phyloP scores from a whole-genome alignment of 1,140 invertebrate species.

The Temnothorax curvispinosus region DNA sequence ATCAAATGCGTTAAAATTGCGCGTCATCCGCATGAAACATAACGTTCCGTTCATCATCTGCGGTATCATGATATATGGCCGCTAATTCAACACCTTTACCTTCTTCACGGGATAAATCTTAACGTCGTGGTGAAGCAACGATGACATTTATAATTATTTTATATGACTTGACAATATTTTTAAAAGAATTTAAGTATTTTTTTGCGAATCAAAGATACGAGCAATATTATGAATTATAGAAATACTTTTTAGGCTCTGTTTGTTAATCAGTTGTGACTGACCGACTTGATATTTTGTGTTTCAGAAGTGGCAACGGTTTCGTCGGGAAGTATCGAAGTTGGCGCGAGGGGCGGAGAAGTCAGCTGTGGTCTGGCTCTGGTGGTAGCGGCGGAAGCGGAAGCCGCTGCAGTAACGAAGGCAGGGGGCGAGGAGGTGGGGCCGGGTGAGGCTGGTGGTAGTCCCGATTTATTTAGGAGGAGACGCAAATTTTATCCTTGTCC shows the following conservation, averaged over 20 bases:
- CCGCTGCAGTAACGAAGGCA: slow-evolving; percentile 50
- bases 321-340: slow-evolving; percentile 74
- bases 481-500: slow-evolving; percentile 17
- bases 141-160: background rate
- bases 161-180: background rate
- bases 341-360: slow-evolving; percentile 74
- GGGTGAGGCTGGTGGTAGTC: slow-evolving; percentile 44
- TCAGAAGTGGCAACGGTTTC: slow-evolving; percentile 79
- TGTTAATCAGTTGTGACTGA: background rate
- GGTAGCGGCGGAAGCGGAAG: slow-evolving; percentile 68
- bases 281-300: slow-evolving; percentile 32
- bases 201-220: background rate
- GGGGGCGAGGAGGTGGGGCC: slow-evolving; percentile 49
- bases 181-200: background rate
- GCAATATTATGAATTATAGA: background rate
- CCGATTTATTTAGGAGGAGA: slow-evolving; percentile 28
- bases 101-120: background rate
- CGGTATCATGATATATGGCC: background rate
- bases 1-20: background rate
- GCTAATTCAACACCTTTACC: background rate
- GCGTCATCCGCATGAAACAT: background rate
- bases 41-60: background rate
- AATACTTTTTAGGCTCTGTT: background rate
- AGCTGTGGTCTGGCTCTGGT: slow-evolving; percentile 71
- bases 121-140: background rate